These are phyloP conservation scores for Thecophora atra DNA, from an alignment of 2,888 invertebrate genomes.

Conservation along the genomic window DNA sequence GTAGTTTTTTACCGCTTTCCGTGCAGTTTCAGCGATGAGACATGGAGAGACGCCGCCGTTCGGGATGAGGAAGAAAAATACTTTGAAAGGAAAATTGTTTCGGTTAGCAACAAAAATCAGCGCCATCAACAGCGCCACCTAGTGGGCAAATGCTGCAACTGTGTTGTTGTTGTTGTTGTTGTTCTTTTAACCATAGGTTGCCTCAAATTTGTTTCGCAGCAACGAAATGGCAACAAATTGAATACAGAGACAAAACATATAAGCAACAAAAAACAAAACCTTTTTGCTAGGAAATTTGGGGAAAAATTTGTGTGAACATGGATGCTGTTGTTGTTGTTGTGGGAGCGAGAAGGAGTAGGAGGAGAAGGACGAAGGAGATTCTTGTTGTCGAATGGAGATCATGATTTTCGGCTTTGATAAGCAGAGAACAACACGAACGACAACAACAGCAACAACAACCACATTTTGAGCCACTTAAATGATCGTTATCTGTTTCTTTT, in stretches of 20 bases:
- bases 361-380: conserved; percentile 36
- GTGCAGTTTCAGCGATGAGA: background rate
- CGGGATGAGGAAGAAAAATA: background rate
- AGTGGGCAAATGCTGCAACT: background rate
- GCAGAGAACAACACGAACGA: conserved; percentile 14
- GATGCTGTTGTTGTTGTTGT: conserved; percentile 41
- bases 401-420: conserved; percentile 46
- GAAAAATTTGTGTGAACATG: conserved; percentile 30
- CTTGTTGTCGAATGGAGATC: conserved; percentile 50
- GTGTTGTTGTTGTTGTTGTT: background rate
- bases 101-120: background rate
- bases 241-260: conserved; percentile 3
- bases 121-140: background rate
- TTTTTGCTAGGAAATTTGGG: conserved; percentile 4
- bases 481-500: conserved; percentile 11
- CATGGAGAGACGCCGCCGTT: background rate
- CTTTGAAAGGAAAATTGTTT: conserved; percentile 14
- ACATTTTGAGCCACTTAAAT: conserved; percentile 26
- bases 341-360: background rate
- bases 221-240: conserved; percentile 16
- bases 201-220: conserved; percentile 7
- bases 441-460: conserved; percentile 24
- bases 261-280: conserved; percentile 26
- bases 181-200: background rate
- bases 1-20: conserved; percentile 53